phyloP scores from a whole-genome alignment of 1,140 invertebrate genomes.

The Chymomyza costata region DNA sequence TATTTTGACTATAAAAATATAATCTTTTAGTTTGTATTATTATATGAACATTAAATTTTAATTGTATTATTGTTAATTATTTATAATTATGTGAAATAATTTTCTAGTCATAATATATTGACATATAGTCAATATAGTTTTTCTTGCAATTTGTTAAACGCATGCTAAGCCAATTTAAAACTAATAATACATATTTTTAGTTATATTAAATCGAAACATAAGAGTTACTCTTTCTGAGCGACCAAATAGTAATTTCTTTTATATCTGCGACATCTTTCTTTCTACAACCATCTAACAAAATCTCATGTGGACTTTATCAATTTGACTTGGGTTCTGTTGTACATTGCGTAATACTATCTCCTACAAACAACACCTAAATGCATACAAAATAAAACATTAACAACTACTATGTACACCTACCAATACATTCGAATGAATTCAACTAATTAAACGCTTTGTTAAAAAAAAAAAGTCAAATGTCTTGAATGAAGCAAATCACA shows the following conservation, averaged over 20 bases:
- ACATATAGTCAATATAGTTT: constrained; percentile 41
- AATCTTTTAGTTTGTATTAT: constrained; percentile 28
- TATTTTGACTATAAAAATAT: constrained; percentile 5
- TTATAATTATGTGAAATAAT: constrained; percentile 17
- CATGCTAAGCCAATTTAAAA: constrained; percentile 51
- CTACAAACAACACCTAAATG: constrained; percentile 16
- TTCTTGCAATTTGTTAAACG: constrained; percentile 51
- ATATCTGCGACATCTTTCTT: constrained; percentile 60
- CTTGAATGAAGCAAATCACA: constrained; percentile 66
- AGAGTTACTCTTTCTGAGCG: constrained; percentile 40
- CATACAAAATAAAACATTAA: constrained; percentile 8
- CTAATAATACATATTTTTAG: no score
- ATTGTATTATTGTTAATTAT: constrained; percentile 42
- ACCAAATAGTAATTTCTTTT: constrained; percentile 64
- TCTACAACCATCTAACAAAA: constrained; percentile 48
- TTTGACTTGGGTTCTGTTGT: constrained; percentile 35
- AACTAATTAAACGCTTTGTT: neutral
- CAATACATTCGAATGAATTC: no score
- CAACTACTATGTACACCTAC: no score
- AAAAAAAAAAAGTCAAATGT: constrained; percentile 42
- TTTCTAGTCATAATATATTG: constrained; percentile 40
- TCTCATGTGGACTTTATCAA: constrained; percentile 49
- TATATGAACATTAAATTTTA: constrained; percentile 7
- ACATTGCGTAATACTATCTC: constrained; percentile 15
- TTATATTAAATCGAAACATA: constrained; percentile 40